Conservation (phyloP, 2,888 invertebrate genomes). For the Trachelus troglodyta region DNA sequence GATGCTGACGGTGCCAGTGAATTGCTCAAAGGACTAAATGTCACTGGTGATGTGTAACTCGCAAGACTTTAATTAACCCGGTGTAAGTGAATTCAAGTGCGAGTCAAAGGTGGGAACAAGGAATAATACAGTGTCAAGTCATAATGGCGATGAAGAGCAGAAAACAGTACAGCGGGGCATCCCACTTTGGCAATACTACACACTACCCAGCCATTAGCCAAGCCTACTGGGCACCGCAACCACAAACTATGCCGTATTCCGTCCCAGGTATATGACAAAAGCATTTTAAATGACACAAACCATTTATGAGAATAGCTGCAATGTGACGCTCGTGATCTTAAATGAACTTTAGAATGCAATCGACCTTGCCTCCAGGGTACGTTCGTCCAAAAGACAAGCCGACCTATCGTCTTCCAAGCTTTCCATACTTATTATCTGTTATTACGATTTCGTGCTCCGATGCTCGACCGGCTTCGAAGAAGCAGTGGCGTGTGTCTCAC, state of each 20-base stretch:
- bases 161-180: conserved; percentile 56
- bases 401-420: not conserved
- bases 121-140: conserved; percentile 2
- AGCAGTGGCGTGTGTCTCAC: not conserved
- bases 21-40: not conserved
- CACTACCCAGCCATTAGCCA: conserved; percentile 84
- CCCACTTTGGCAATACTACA: conserved; percentile 49
- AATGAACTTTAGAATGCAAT: not conserved
- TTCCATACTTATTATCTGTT: not conserved
- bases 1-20: not conserved
- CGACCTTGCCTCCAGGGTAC: not conserved
- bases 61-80: not conserved
- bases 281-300: not conserved
- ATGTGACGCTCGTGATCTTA: not conserved
- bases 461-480: not conserved
- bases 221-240: conserved; percentile 86
- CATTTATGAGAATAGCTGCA: not conserved
- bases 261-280: conserved; percentile 77
- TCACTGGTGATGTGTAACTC: not conserved
- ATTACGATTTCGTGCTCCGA: not conserved
- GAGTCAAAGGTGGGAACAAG: not conserved
- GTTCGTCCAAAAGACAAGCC: not conserved
- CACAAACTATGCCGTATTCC: conserved; percentile 83
- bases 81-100: not conserved
- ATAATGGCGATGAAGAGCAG: conserved; percentile 64